Evolutionary conservation across 2,888 invertebrate species (phyloP).

Genomic region (Hedya salicella): DNA sequence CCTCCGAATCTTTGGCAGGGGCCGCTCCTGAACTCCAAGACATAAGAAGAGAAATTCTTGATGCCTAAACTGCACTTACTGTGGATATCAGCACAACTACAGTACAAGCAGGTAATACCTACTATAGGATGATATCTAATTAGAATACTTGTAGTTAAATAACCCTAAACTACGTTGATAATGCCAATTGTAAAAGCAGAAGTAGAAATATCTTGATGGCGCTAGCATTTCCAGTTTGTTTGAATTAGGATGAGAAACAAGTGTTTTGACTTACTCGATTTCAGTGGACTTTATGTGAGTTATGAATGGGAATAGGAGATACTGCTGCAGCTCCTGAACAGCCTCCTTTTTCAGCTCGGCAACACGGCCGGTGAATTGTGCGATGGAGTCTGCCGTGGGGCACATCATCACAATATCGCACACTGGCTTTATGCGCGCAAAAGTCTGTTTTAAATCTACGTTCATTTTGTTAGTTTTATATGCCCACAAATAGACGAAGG

Average conservation of each 20-base stretch:
- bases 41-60: too few species aligned
- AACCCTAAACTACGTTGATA: too few species aligned
- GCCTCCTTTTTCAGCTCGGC: constrained; percentile 67
- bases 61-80: too few species aligned
- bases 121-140: too few species aligned
- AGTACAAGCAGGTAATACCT: too few species aligned
- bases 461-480: constrained; percentile 59
- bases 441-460: constrained; percentile 66
- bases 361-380: constrained; percentile 61
- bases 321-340: constrained; percentile 81
- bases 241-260: constrained; percentile 2
- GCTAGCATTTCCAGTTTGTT: not conserved
- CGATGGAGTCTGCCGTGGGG: constrained; percentile 71
- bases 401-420: constrained; percentile 80
- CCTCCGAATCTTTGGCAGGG: too few species aligned
- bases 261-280: constrained; percentile 62
- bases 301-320: constrained; percentile 82
- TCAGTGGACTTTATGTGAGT: constrained; percentile 67
- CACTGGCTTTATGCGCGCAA: constrained; percentile 78
- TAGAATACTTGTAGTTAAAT: too few species aligned
- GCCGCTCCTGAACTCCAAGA: too few species aligned
- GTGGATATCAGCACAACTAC: too few species aligned
- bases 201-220: not conserved
- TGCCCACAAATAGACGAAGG: not conserved
- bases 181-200: too few species aligned